Conservation (phyloP, 2,797 vertebrate species). For the Hyperoplus lanceolatus region DNA sequence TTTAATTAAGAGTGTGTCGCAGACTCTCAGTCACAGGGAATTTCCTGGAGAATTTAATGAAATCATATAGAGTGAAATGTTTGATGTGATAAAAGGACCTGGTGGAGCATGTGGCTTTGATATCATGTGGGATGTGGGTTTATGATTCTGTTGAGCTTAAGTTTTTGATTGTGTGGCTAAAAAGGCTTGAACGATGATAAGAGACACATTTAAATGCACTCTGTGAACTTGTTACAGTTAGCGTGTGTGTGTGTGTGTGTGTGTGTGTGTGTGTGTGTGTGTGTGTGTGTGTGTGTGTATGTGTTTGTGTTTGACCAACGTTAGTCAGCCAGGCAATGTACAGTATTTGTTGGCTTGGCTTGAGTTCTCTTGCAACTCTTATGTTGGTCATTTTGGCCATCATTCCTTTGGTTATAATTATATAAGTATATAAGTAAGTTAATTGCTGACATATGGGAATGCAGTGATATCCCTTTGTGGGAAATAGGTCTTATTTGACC, state of each 20-base stretch:
- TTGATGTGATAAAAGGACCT: conserved; percentile 48
- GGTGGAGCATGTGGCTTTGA: conserved; percentile 49
- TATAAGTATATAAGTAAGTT: conserved; percentile 22
- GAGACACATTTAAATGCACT: conserved; percentile 30
- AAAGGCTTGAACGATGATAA: conserved; percentile 41
- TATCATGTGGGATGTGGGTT: conserved; percentile 37
- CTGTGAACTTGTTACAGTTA: conserved; percentile 20
- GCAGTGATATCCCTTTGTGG: neutral
- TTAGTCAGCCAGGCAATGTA: neutral
- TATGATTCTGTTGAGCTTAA: conserved; percentile 37
- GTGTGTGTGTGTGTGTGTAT: neutral
- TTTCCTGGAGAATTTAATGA: conserved; percentile 36
- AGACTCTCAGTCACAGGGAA: conserved; percentile 2
- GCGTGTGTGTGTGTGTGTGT: neutral
- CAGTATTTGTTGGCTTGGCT: neutral
- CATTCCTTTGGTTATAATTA: conserved; percentile 34
- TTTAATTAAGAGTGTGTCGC: conserved; percentile 28
- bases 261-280: neutral
- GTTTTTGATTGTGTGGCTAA: conserved; percentile 46
- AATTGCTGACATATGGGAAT: conserved; percentile 53
- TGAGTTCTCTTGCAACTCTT: conserved; percentile 12
- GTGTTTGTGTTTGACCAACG: neutral
- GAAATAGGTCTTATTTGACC: neutral
- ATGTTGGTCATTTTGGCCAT: conserved; percentile 18
- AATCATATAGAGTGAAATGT: conserved; percentile 43